Conservation (phyloP, 2,888 invertebrate genomes). For the Creontiades dilutus region DNA sequence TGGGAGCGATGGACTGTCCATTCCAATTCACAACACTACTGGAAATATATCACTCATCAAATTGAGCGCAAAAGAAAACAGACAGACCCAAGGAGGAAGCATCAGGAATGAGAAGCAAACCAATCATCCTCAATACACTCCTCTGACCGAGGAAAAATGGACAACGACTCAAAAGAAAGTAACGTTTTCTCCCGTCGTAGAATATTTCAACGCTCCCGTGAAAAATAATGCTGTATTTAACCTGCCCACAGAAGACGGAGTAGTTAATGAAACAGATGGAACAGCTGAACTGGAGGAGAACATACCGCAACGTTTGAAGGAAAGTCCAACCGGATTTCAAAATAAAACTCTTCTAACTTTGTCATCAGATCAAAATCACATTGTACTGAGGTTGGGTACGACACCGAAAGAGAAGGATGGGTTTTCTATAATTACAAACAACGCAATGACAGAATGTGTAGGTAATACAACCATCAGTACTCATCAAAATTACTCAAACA, state of each 20-base stretch:
- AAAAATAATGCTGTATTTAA: not conserved
- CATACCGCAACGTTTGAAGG: not conserved
- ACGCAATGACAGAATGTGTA: too few relatives aligned
- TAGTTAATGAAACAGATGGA: not conserved
- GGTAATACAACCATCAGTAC: too few relatives aligned
- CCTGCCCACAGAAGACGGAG: not conserved
- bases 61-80: not conserved
- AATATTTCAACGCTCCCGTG: conserved; percentile 4
- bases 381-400: not conserved
- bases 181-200: conserved; percentile 35
- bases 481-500: too few relatives aligned
- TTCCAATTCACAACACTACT: conserved; percentile 36
- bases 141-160: not conserved
- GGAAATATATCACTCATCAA: not conserved
- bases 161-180: conserved; percentile 47
- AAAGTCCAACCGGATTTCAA: too few relatives aligned
- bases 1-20: conserved; percentile 28
- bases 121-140: not conserved
- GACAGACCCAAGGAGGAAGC: not conserved
- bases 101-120: not conserved
- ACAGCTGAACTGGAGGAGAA: not conserved
- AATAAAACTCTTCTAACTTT: not conserved
- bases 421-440: not conserved
- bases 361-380: not conserved
- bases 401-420: not conserved